Base-by-base conservation (phyloP, 2,888 invertebrate species). In the Galerucella pusilla region DNA sequence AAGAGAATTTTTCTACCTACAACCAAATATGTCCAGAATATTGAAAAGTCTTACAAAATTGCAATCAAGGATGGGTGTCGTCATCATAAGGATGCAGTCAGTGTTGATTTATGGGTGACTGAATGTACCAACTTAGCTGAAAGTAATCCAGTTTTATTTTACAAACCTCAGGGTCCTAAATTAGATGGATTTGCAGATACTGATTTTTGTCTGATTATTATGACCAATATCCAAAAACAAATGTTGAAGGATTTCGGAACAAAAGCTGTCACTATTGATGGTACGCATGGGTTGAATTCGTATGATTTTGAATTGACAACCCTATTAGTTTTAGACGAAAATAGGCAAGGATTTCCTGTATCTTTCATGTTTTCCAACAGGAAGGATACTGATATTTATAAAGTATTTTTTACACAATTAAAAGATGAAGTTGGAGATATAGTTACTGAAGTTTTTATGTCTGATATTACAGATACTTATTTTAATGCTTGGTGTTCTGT, bases 271-370 rank as follows among this genome's bases (percentile, higher is more conserved):
- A 12, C 46, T n/a, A 35, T 74, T 57, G 70, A 74, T 65, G 52
- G 68, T 16, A 74, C 70, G 2, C 74, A 74, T 64, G 74, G 74
- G 9, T 46, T 74, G 28, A 74, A 74, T 59, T n/a, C 57, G 12
- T 74, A 74, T 70, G 74, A 74, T 63, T 74, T 74, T 74, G 69
- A 71, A 54, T n/a, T 74, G n/a, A 71, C 70, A 16, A 74, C 74
- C 12, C 16, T 60, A 12, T 14, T 72, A 12, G 28, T 25, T 10
- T 5, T 67, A 14, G 66, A 68, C 68, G 68, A 68, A 57, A 54
- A 57, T 54, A 42, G 61, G 2, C 14, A 49, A 20, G 65, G 65
- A 12, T 45, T 73, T n/a, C 67, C 73, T 46, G 10, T 61, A 4
- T 10, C 61, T 28, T 67, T 52, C 35, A 68, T 68, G 61, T 73